phyloP scores from a whole-genome alignment of 2,797 vertebrate species.

The Sardinella longiceps region DNA sequence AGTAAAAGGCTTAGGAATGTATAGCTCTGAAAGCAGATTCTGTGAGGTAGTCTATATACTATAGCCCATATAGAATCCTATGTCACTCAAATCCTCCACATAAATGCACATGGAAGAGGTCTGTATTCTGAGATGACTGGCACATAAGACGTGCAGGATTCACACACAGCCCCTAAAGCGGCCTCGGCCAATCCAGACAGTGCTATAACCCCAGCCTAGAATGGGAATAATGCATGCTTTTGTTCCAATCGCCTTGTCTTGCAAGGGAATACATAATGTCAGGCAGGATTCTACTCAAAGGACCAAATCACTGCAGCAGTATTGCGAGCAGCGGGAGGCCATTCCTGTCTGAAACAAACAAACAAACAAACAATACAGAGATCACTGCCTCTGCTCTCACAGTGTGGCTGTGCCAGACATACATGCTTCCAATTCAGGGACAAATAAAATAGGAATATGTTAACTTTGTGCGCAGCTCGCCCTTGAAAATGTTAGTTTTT shows the following conservation, averaged over 20 bases:
- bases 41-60: neutral
- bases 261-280: constrained; percentile 70
- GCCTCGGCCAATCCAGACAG: constrained; percentile 59
- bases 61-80: neutral
- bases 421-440: neutral
- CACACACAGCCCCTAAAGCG: constrained; percentile 38
- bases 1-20: neutral
- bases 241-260: constrained; percentile 65
- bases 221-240: constrained; percentile 62
- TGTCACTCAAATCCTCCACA: constrained; percentile 12
- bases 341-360: constrained; percentile 31
- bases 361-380: constrained; percentile 45
- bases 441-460: constrained; percentile 10
- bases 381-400: constrained; percentile 57
- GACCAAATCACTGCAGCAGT: constrained; percentile 68
- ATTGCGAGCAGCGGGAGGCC: constrained; percentile 52
- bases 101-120: constrained; percentile 16
- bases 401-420: constrained; percentile 36
- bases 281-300: constrained; percentile 68
- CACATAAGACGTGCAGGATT: constrained; percentile 1
- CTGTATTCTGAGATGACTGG: constrained; percentile 38
- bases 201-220: constrained; percentile 57
- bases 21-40: neutral
- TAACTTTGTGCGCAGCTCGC: neutral
- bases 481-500: neutral